A percentile compares a stretch with the other conserved stretches of the same genome.
These are phyloP conservation scores for Peromyscus leucopus DNA, from an alignment of 2,113 vertebrate genomes.

Conservation along the genomic window DNA sequence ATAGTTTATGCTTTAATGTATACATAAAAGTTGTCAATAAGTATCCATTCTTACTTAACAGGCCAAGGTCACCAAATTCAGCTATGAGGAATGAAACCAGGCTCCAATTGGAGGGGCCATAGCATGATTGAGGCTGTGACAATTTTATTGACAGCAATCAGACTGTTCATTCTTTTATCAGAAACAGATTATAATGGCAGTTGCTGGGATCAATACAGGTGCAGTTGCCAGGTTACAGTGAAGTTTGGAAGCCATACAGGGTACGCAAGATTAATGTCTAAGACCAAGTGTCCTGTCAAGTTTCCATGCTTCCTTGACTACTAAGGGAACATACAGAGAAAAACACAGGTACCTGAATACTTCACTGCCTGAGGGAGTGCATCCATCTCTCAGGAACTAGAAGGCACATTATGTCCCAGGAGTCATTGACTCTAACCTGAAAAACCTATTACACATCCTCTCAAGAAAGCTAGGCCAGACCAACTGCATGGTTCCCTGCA, in stretches of 20 bases:
- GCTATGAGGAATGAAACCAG: neutral
- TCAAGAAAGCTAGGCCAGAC: neutral
- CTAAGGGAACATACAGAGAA: neutral
- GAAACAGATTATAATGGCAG: neutral
- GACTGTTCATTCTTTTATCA: neutral
- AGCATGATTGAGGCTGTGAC: neutral
- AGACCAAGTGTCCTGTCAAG: neutral
- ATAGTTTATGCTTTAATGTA: accelerated
- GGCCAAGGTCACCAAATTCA: neutral
- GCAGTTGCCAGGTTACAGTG: neutral
- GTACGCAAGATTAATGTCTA: neutral
- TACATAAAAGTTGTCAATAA: neutral
- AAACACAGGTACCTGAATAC: neutral
- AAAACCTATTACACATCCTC: neutral
- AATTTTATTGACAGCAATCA: neutral
- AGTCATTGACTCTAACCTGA: neutral
- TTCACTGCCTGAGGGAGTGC: neutral
- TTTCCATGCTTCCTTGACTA: neutral
- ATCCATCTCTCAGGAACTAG: neutral
- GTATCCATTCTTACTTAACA: neutral
- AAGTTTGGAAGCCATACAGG: neutral
- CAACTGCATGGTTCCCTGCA: neutral
- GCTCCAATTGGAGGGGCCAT: neutral
- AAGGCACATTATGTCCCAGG: neutral
- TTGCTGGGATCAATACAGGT: neutral